Base-by-base conservation (phyloP, 2,888 invertebrate genomes). In the Diaperis boleti region DNA sequence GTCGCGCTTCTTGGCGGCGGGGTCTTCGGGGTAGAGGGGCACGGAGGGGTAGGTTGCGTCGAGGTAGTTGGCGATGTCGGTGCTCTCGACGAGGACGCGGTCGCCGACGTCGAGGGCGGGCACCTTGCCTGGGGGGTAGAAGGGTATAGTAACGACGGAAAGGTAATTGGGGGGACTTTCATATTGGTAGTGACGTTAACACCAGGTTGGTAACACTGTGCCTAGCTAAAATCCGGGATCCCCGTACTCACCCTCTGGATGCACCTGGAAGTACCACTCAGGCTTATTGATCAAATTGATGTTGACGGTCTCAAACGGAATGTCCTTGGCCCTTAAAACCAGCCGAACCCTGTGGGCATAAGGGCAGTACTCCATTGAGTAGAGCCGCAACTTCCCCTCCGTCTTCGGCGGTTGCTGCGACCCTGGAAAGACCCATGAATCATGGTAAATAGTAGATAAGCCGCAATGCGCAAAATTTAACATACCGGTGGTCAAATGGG, bases 311-410 rank as follows among this genome's bases (percentile, higher is more conserved):
- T 94, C 92, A 73, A 92, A 87, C 22, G 88, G 87, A 69, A 94
- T 82, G 64, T 89, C 87, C 79, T 94, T 94, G 5, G 91, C 91
- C 69, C 89, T 88, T 49, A 94, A 79, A 1, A 90, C 88, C 22
- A 94, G 83, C 66, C 92, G 87, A 50, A 85, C 86, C 66, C 94
- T 84, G 72, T 94, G 90, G 0, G 92, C 92, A 71, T 85, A 94
- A 0, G 94, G 94, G 72, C 94, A 94, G 79, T 91, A 93, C 70
- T 92, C 85, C 92, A 93, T 94, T 3, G 90, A 90, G 76, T 92
- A 94, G 1, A 94, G 77, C 2, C 92, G 87, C 45, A 91, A 78
- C 74, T 88, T 87, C 0, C 88, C 91, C 22, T 81, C 78, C 67
- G 83, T 83, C 64, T 87, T 81, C 7, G 85, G 82, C 0, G 92